Evolutionary conservation across 2,797 vertebrate genomes (phyloP).

Genomic region (Oophaga sylvatica): DNA sequence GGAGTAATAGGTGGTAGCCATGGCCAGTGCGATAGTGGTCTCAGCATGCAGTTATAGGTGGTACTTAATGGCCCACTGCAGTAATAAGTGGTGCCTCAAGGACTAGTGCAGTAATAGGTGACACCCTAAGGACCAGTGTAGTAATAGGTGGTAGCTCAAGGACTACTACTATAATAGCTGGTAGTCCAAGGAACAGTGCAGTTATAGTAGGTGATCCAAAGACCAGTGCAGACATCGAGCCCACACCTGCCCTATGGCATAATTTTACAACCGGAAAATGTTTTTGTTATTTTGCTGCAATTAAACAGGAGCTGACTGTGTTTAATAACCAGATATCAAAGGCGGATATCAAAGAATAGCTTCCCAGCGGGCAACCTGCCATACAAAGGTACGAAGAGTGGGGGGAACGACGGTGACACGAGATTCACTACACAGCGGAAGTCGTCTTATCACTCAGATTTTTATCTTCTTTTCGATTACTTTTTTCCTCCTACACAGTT

Average conservation of each 20-base stretch:
- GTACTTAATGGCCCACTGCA: no score
- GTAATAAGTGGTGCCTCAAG: no score
- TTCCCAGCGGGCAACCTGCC: not conserved
- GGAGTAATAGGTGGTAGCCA: no score
- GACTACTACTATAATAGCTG: no score
- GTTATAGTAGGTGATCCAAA: not conserved
- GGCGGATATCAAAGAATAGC: slow-evolving; percentile 21
- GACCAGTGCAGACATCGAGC: not conserved
- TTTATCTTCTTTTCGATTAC: not conserved
- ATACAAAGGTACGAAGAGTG: not conserved
- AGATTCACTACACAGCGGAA: not conserved
- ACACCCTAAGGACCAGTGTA: no score
- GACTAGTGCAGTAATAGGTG: no score
- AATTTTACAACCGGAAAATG: not conserved
- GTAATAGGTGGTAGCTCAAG: no score
- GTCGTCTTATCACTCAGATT: not conserved
- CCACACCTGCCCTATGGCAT: not conserved
- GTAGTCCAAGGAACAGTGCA: no score
- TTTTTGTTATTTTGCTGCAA: no score
- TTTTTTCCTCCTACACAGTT: not conserved
- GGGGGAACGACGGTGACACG: not conserved
- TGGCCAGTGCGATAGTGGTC: no score
- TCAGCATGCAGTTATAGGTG: no score
- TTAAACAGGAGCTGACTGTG: not conserved
- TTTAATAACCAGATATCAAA: not conserved